Base-by-base conservation (phyloP, 2,888 invertebrate genomes). In the Cataglyphis altisquamis region DNA sequence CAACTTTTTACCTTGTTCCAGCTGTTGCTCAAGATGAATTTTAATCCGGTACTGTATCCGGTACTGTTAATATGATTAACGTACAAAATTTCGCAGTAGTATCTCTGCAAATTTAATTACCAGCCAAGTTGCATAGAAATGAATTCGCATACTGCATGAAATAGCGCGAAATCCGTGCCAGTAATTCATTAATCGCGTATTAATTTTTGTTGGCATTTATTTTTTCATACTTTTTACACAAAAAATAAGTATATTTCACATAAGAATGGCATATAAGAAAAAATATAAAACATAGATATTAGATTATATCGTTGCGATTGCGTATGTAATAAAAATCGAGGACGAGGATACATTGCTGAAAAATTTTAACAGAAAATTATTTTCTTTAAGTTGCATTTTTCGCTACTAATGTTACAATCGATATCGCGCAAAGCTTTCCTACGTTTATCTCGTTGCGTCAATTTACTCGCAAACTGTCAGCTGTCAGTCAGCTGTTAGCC, bases 81-180 rank as follows among this genome's bases (percentile, higher is more conserved):
- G 57, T 60, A 45, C 45, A 48, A n/a, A 72, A 70, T 70, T 70
- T 70, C 36, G 8, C 36, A 32, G 41, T 12, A 29, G 45, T 70
- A 70, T 70, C 72, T 70, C 41, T 78, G 78, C 60, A 60, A 80
- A 80, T 80, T 45, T 60, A 45, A 80, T 80, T 60, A 70, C 70
- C 15, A 32, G 32, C 41, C 29, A 9, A 57, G 55, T 68, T 68
- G 41, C 68, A 68, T 29, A 25, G 15, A 68, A 78, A 41, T 67
- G 48, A 75, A 75, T 66, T 36, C 18, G 63, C 39, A 25, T n/a
- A 21, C 29, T 63, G 36, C 45, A 32, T 45, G 64, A 64, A 21
- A 74, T 48, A 48, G 45, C 21, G 5, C 32, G 21, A 64, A 9
- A 4, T 45, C 41, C 21, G 64, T 45, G 36, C 10, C 15, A 73